Conservation (phyloP, 1,140 invertebrate genomes). For the Mercenaria mercenaria region DNA sequence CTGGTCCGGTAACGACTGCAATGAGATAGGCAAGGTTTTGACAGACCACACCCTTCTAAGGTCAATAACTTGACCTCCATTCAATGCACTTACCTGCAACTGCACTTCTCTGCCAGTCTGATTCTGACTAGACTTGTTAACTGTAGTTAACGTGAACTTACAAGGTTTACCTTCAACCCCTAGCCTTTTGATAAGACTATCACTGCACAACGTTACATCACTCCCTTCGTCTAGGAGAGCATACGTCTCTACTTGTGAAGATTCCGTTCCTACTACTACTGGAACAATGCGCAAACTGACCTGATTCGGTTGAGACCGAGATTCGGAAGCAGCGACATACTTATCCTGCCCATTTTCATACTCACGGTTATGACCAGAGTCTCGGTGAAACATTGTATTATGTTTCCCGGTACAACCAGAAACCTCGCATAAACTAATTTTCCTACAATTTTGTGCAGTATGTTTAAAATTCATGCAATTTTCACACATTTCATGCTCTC, state of each 20-base stretch:
- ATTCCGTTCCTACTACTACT: not conserved
- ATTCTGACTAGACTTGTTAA: slow-evolving; percentile 2
- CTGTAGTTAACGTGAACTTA: slow-evolving; percentile 37
- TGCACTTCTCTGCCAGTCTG: not conserved
- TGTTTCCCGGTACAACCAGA: slow-evolving; percentile 19
- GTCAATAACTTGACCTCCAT: not conserved
- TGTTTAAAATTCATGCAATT: slow-evolving; percentile 53
- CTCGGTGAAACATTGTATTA: slow-evolving; percentile 28
- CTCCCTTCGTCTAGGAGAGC: slow-evolving; percentile 42
- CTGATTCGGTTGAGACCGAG: not conserved
- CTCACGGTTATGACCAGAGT: not conserved
- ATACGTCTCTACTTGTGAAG: slow-evolving; percentile 1
- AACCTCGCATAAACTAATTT: slow-evolving; percentile 36
- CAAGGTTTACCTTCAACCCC: slow-evolving; percentile 4
- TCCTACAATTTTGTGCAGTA: slow-evolving; percentile 2
- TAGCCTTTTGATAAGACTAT: slow-evolving; percentile 3
- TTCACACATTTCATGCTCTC: slow-evolving; percentile 23
- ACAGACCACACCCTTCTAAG: slow-evolving; percentile 30
- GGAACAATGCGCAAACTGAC: slow-evolving; percentile 44
- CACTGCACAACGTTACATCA: slow-evolving; percentile 34
- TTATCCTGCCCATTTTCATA: not conserved
- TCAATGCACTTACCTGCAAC: slow-evolving; percentile 29
- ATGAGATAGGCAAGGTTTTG: slow-evolving; percentile 13
- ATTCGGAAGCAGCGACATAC: not conserved
- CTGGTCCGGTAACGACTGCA: not conserved